phyloP scores from a whole-genome alignment of 2,888 invertebrate species.

The Halocaridina rubra region DNA sequence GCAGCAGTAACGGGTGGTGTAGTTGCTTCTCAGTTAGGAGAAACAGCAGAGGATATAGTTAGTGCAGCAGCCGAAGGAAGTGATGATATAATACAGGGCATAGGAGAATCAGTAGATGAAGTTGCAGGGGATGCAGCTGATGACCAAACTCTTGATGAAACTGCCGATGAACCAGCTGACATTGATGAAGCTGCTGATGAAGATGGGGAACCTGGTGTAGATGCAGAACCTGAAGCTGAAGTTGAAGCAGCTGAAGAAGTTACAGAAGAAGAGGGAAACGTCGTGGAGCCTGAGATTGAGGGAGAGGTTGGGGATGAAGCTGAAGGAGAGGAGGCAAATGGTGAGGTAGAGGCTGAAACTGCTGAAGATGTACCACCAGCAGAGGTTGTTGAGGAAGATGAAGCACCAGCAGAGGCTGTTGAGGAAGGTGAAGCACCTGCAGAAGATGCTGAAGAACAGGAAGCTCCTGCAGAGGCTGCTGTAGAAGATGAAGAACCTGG shows the following conservation, averaged over 20 bases:
- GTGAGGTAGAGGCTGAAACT: constrained; percentile 21
- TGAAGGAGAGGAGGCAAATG: constrained; percentile 65
- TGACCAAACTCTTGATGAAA: constrained; percentile 65
- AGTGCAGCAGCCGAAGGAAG: background rate
- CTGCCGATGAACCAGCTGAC: constrained; percentile 65
- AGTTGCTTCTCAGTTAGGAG: constrained; percentile 63
- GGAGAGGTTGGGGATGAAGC: constrained; percentile 65
- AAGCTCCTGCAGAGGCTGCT: background rate
- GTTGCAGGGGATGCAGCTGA: constrained; percentile 63
- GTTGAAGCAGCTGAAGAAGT: constrained; percentile 65
- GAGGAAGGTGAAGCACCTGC: constrained; percentile 38
- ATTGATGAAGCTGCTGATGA: background rate
- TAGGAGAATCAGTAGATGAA: background rate
- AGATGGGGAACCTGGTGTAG: constrained; percentile 62
- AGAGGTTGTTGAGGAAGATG: constrained; percentile 65
- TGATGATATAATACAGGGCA: background rate
- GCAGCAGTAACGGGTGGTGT: constrained; percentile 65
- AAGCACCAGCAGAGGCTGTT: constrained; percentile 65
- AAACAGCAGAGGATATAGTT: background rate
- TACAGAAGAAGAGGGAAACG: constrained; percentile 17
- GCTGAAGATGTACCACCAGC: constrained; percentile 55
- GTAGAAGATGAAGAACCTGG: background rate
- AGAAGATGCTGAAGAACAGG: background rate
- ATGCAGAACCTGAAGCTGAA: constrained; percentile 65
- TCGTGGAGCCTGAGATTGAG: constrained; percentile 55